Percentiles rank a stretch among this genome's conserved stretches.
Evolutionary conservation across 2,113 vertebrate species (phyloP).

Genomic region (Chauna torquata): DNA sequence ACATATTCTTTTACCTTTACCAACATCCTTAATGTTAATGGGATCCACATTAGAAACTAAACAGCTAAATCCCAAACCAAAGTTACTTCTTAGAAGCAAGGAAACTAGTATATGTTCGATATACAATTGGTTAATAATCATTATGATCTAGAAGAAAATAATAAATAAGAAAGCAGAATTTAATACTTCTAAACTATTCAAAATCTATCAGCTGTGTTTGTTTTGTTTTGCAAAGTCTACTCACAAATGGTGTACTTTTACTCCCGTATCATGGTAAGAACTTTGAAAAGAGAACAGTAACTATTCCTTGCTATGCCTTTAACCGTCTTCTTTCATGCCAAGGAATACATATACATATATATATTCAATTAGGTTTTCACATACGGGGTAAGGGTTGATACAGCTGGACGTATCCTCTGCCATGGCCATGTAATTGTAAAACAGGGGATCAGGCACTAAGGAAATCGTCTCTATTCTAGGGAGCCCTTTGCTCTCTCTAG

Average conservation of each 20-base stretch:
- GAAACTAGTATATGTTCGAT: background rate
- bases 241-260: background rate
- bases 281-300: background rate
- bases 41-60: background rate
- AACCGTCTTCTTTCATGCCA: background rate
- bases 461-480: background rate
- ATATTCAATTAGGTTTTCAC: background rate
- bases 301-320: background rate
- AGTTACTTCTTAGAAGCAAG: background rate
- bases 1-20: background rate
- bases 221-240: background rate
- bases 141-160: background rate
- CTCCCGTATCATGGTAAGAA: accelerated
- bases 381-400: background rate
- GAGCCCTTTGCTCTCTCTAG: background rate
- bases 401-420: background rate
- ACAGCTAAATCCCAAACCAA: background rate
- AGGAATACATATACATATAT: background rate
- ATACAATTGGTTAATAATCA: background rate
- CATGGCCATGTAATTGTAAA: background rate
- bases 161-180: background rate
- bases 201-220: background rate
- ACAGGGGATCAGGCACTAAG: background rate
- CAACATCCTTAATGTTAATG: background rate
- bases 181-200: background rate